These are phyloP conservation scores for Netelia fuscicornis DNA, from an alignment of 2,888 invertebrate species.

Conservation along the genomic window DNA sequence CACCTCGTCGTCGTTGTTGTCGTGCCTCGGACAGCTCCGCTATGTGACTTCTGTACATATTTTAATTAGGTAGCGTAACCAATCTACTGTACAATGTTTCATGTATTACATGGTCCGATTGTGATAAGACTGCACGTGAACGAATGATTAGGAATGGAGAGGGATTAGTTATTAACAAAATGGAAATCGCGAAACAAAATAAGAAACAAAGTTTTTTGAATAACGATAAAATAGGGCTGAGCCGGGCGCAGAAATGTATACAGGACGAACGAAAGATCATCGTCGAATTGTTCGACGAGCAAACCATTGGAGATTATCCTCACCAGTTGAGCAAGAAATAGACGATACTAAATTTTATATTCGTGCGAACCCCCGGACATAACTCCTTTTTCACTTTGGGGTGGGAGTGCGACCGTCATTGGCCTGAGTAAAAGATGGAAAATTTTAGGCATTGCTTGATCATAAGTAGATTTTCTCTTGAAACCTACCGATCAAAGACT, in stretches of 20 bases:
- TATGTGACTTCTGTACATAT: slow-evolving; percentile 81
- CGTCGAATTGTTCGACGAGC: slow-evolving; percentile 54
- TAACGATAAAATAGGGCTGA: slow-evolving; percentile 13
- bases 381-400: not conserved
- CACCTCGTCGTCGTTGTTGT: slow-evolving; percentile 63
- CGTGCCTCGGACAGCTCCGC: slow-evolving; percentile 70
- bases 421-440: too few species aligned
- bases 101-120: slow-evolving; percentile 82
- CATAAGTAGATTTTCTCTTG: too few species aligned
- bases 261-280: slow-evolving; percentile 39
- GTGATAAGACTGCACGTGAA: slow-evolving; percentile 83
- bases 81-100: slow-evolving; percentile 83
- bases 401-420: not conserved
- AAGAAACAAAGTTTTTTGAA: slow-evolving; percentile 36
- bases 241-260: slow-evolving; percentile 40
- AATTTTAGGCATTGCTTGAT: too few species aligned
- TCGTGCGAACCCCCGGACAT: not conserved
- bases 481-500: too few species aligned
- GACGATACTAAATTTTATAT: slow-evolving; percentile 18
- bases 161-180: slow-evolving; percentile 13
- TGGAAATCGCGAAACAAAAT: slow-evolving; percentile 50
- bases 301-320: slow-evolving; percentile 54
- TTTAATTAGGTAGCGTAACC: slow-evolving; percentile 78
- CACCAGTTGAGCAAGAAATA: slow-evolving; percentile 44
- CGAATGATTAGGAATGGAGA: slow-evolving; percentile 70